Evolutionary conservation across 2,888 invertebrate genomes (phyloP).

Genomic region (Drosophila multiciliata): DNA sequence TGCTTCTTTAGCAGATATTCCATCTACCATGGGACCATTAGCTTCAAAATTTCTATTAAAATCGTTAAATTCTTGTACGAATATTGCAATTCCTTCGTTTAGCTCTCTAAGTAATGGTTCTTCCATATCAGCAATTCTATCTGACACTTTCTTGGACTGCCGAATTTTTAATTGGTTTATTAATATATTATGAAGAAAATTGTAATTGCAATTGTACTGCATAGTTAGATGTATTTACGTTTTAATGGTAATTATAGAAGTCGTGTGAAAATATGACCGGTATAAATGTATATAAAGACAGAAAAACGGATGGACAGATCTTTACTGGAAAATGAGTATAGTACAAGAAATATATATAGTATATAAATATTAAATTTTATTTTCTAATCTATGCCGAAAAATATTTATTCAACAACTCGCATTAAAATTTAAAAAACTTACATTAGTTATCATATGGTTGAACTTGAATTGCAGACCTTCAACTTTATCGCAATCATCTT

Average conservation of each 20-base stretch:
- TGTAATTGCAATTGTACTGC: no score
- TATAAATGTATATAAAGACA: no score
- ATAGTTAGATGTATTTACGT: no score
- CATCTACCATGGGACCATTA: conserved; percentile 94
- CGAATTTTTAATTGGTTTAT: neutral
- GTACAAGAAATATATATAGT: no score
- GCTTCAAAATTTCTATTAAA: conserved; percentile 90
- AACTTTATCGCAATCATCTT: conserved; percentile 92
- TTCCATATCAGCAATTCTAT: conserved; percentile 88
- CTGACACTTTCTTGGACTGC: conserved; percentile 79
- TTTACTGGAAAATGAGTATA: no score
- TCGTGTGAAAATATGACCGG: no score
- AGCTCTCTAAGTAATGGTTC: conserved; percentile 90
- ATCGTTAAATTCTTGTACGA: conserved; percentile 88
- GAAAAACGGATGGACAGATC: no score
- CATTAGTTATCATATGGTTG: conserved; percentile 90
- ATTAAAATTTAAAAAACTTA: conserved; percentile 84
- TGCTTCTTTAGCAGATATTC: conserved; percentile 93
- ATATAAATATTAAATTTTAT: neutral
- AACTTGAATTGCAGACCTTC: conserved; percentile 92
- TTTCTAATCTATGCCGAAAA: neutral
- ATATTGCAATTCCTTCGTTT: conserved; percentile 89
- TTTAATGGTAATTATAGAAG: no score
- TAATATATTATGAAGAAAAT: neutral
- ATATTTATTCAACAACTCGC: neutral